Percentiles rank a stretch among this genome's conserved stretches.
Evolutionary conservation across 1,140 invertebrate genomes (phyloP).

Genomic region (Drosophila tropicalis): DNA sequence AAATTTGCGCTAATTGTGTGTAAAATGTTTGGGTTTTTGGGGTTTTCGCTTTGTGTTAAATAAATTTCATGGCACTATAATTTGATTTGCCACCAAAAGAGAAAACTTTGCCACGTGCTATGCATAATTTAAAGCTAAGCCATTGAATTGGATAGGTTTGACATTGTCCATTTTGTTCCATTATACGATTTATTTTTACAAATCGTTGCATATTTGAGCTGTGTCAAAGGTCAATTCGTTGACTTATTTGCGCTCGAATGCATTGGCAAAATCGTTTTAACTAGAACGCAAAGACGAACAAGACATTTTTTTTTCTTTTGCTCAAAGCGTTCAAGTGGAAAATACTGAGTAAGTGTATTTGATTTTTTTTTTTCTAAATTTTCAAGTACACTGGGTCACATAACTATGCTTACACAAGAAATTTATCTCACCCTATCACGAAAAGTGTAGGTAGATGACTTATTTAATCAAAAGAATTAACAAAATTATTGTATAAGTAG

Average conservation of each 20-base stretch:
- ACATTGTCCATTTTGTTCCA: constrained; percentile 4
- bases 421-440: too few relatives aligned
- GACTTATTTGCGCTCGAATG: constrained; percentile 22
- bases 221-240: constrained; percentile 15
- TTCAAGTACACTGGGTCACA: neutral
- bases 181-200: constrained; percentile 21
- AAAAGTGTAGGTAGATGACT: too few relatives aligned
- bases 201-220: constrained; percentile 16
- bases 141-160: neutral
- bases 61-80: neutral
- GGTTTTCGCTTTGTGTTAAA: constrained; percentile 3
- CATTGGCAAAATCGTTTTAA: constrained; percentile 14
- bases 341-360: constrained; percentile 17
- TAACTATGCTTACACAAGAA: neutral
- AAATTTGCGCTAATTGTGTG: constrained; percentile 17
- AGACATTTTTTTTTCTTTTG: neutral
- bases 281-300: neutral
- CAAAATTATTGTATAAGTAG: too few relatives aligned
- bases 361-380: neutral
- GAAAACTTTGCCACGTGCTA: constrained; percentile 15
- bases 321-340: constrained; percentile 5
- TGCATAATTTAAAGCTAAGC: constrained; percentile 3
- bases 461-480: too few relatives aligned
- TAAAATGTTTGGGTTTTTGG: constrained; percentile 18
- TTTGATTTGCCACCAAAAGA: constrained; percentile 13